Percentiles rank a stretch among this genome's conserved stretches.
Evolutionary conservation across 2,113 vertebrate genomes (phyloP).

Genomic region (Apodemus sylvaticus): DNA sequence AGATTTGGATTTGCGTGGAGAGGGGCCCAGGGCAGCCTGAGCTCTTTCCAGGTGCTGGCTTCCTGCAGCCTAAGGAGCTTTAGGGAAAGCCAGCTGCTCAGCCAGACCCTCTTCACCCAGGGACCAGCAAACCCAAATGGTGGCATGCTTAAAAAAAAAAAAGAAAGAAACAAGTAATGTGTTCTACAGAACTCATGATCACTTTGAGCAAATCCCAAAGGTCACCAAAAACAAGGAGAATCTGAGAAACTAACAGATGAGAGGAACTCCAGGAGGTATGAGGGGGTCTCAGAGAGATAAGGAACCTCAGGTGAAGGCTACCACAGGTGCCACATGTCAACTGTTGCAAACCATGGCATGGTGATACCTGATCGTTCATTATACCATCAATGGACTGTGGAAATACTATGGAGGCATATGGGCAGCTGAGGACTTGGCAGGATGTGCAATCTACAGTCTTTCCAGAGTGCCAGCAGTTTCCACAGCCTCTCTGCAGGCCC

Average conservation of each 20-base stretch:
- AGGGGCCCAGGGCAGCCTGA: rapidly evolving
- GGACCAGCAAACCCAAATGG: background rate
- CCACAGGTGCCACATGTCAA: rapidly evolving
- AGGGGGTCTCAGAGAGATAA: background rate
- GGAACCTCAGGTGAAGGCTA: background rate
- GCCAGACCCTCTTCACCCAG: rapidly evolving
- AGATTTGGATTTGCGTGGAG: slow-evolving; percentile 7
- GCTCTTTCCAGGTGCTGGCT: background rate
- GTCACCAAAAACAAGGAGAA: background rate
- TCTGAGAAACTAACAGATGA: background rate
- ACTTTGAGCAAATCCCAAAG: too few relatives aligned
- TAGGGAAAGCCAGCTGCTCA: rapidly evolving
- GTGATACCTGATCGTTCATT: rapidly evolving
- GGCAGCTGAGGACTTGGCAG: background rate
- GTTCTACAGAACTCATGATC: rapidly evolving
- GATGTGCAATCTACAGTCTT: background rate
- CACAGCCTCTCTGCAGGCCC: background rate
- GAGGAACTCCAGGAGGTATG: background rate
- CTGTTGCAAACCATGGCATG: rapidly evolving
- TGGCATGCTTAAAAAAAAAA: rapidly evolving
- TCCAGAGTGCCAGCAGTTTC: too few relatives aligned
- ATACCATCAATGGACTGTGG: background rate
- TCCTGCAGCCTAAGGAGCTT: rapidly evolving
- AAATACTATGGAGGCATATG: background rate
- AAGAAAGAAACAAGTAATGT: rapidly evolving